Evolutionary conservation across 2,888 invertebrate genomes (phyloP).

Genomic region (Dynastes tityus): DNA sequence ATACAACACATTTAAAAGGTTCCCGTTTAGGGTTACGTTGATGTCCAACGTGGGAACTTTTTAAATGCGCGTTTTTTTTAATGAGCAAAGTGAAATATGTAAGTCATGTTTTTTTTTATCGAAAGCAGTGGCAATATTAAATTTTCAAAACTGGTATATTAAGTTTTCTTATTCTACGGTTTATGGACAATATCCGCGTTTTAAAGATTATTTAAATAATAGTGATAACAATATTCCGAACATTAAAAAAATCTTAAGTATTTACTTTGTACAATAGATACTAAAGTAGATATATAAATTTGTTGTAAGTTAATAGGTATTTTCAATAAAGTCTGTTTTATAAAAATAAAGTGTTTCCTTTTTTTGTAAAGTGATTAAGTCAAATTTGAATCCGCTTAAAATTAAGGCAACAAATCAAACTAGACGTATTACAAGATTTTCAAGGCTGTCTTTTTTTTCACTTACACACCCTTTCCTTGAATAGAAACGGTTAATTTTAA

Average conservation of each 20-base stretch:
- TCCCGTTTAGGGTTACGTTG: not conserved
- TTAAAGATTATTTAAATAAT: not conserved
- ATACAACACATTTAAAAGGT: not conserved
- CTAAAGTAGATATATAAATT: constrained; percentile 20
- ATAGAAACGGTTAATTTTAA: not conserved
- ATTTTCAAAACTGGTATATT: not conserved
- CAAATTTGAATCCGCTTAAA: not conserved
- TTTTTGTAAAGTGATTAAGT: not conserved
- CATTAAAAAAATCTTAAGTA: constrained; percentile 1
- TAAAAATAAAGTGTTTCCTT: constrained; percentile 9
- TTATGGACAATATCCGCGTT: constrained; percentile 6
- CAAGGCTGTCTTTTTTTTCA: not conserved
- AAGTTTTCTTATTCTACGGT: not conserved
- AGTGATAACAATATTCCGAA: not conserved
- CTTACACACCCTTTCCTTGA: not conserved
- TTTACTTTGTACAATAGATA: constrained; percentile 9
- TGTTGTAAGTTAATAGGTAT: constrained; percentile 41
- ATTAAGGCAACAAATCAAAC: not conserved
- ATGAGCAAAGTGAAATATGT: too few species aligned
- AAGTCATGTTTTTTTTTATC: too few species aligned
- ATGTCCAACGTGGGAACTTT: not conserved
- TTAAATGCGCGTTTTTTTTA: too few species aligned
- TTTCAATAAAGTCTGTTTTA: constrained; percentile 46
- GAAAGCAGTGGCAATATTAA: not conserved
- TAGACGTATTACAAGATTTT: not conserved